Conservation (phyloP, 2,888 invertebrate genomes). For the Megalurothrips usitatus region DNA sequence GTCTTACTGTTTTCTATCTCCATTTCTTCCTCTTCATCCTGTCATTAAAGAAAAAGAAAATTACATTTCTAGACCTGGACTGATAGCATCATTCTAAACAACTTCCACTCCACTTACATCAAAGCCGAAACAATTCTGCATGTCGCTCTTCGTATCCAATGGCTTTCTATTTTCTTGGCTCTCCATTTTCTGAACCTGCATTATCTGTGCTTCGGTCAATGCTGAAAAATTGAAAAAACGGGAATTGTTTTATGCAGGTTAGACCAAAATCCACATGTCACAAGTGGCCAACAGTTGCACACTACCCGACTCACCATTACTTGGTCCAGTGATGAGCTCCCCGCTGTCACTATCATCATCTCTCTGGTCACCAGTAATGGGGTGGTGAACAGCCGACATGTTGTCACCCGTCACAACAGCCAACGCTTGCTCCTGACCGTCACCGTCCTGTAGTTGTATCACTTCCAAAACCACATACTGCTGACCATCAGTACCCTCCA, state of each 20-base stretch:
- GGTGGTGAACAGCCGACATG: slow-evolving; percentile 1
- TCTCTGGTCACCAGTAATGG: neutral
- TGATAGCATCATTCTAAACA: neutral
- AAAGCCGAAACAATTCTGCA: slow-evolving; percentile 78
- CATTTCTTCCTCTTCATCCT: neutral
- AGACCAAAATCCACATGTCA: neutral
- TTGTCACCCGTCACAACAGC: slow-evolving; percentile 51
- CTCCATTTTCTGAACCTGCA: slow-evolving; percentile 43
- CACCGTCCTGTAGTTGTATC: slow-evolving; percentile 58
- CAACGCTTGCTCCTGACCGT: slow-evolving; percentile 46
- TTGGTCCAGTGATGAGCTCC: slow-evolving; percentile 13
- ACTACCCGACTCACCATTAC: neutral
- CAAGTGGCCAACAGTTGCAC: neutral
- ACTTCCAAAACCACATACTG: slow-evolving; percentile 89
- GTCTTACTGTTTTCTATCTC: neutral
- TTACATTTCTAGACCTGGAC: neutral
- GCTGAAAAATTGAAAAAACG: slow-evolving; percentile 29
- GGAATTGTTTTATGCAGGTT: neutral
- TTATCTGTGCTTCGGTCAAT: slow-evolving; percentile 50
- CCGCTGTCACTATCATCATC: neutral
- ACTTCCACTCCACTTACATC: slow-evolving; percentile 47
- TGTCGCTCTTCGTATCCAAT: slow-evolving; percentile 55
- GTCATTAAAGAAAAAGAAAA: neutral
- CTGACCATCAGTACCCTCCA: slow-evolving; percentile 69
- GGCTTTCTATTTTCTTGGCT: slow-evolving; percentile 48